A percentile compares a stretch with the other conserved stretches of the same genome.
Conservation (phyloP, 1,140 invertebrate genomes). For the Doryteuthis pealeii region DNA sequence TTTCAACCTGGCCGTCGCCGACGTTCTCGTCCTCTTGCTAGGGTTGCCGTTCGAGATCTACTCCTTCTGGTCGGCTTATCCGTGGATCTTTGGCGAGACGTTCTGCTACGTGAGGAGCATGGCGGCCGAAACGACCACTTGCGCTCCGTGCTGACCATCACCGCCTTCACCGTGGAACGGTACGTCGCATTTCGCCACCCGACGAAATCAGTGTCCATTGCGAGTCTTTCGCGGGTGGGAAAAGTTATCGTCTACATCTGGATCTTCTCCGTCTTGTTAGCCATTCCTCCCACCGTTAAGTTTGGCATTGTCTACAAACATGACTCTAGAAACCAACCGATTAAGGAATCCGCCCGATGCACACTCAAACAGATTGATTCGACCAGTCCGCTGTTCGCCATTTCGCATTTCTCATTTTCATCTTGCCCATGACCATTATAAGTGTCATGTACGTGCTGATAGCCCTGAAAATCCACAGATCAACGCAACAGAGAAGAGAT, state of each 20-base stretch:
- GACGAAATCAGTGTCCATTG: conserved; percentile 42
- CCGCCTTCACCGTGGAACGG: conserved; percentile 57
- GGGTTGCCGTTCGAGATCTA: conserved; percentile 85
- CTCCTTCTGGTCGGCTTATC: conserved; percentile 81
- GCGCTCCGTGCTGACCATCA: conserved; percentile 57
- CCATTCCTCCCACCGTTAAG: conserved; percentile 68
- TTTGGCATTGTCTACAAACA: conserved; percentile 38
- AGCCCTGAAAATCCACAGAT: conserved; percentile 49
- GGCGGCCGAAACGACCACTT: conserved; percentile 82
- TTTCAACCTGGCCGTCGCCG: conserved; percentile 89
- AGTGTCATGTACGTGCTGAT: conserved; percentile 55
- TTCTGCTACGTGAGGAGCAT: conserved; percentile 83
- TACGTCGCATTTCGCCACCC: conserved; percentile 58
- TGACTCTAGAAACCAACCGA: conserved; percentile 55
- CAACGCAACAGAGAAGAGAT: conserved; percentile 29
- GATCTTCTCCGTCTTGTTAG: conserved; percentile 74
- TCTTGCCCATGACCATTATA: conserved; percentile 56
- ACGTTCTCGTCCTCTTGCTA: conserved; percentile 77
- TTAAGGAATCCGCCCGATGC: conserved; percentile 46
- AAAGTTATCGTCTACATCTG: conserved; percentile 79
- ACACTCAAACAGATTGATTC: conserved; percentile 28
- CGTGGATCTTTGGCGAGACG: conserved; percentile 81
- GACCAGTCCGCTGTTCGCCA: conserved; percentile 31
- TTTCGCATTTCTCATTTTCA: conserved; percentile 56
- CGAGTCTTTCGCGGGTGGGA: conserved; percentile 72